These are phyloP conservation scores for Seladonia tumulorum DNA, from an alignment of 2,888 invertebrate species.

Conservation along the genomic window DNA sequence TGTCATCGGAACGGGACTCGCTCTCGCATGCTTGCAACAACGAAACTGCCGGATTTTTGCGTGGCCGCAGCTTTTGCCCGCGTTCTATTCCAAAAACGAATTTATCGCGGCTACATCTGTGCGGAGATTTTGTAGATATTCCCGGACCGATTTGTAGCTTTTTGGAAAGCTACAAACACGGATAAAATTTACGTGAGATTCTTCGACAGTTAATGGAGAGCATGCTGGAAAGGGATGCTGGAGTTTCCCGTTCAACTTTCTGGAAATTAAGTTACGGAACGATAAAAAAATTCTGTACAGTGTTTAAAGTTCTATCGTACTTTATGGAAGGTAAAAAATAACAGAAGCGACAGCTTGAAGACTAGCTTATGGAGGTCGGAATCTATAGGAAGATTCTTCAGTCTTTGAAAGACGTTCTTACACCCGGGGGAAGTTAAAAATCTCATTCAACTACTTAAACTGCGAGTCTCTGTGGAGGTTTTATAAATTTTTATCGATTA, in stretches of 20 bases:
- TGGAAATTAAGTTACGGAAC: background rate
- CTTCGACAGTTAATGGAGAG: background rate
- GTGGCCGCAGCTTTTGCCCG: background rate
- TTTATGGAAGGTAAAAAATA: background rate
- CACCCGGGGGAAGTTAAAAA: background rate
- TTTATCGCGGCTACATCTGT: background rate
- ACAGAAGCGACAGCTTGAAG: background rate
- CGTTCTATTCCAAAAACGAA: background rate
- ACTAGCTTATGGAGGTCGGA: background rate
- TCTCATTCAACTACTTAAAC: slow-evolving; percentile 6
- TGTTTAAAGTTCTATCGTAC: background rate
- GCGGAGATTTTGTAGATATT: background rate
- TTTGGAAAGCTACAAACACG: background rate
- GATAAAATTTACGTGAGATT: background rate
- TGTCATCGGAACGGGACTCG: background rate
- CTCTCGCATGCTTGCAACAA: background rate
- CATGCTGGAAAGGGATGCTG: no score
- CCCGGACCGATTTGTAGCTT: background rate
- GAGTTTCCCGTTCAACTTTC: background rate
- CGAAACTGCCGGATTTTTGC: background rate
- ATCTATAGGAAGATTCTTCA: background rate
- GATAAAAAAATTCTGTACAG: background rate
- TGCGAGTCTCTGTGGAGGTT: background rate
- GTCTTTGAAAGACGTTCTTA: background rate
- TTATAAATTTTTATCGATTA: background rate